Evolutionary conservation across 2,888 invertebrate species (phyloP).

Genomic region (Terebella lapidaria): DNA sequence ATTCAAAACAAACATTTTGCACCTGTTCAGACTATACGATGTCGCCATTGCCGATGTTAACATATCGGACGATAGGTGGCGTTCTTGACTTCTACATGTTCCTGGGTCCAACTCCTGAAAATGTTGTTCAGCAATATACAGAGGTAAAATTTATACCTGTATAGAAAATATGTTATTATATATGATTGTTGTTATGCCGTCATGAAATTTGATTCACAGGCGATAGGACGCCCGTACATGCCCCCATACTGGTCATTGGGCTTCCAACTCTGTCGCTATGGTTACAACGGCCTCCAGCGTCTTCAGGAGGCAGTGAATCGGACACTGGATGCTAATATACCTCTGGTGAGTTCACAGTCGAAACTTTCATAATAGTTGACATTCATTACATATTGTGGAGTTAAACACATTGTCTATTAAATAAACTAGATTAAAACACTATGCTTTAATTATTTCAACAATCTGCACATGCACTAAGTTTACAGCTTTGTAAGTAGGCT

Average conservation of each 20-base stretch:
- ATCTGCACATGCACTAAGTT: too few species aligned
- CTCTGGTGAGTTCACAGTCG: slow-evolving; percentile 37
- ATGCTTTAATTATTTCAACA: too few species aligned
- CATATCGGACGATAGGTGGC: slow-evolving; percentile 78
- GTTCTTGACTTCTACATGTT: slow-evolving; percentile 75
- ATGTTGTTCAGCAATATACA: slow-evolving; percentile 54
- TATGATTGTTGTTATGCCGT: background rate
- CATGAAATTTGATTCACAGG: slow-evolving; percentile 23
- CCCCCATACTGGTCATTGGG: slow-evolving; percentile 86
- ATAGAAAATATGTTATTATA: too few species aligned
- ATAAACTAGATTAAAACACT: too few species aligned
- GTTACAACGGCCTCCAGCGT: slow-evolving; percentile 42
- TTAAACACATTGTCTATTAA: too few species aligned
- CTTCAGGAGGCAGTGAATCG: slow-evolving; percentile 41
- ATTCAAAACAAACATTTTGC: too few species aligned
- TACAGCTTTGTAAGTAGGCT: too few species aligned
- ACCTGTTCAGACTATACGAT: slow-evolving; percentile 22
- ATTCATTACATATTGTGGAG: too few species aligned
- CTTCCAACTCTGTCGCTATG: slow-evolving; percentile 75
- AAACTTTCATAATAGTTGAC: too few species aligned
- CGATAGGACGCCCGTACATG: slow-evolving; percentile 70
- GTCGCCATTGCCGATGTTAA: slow-evolving; percentile 70
- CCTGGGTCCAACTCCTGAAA: slow-evolving; percentile 68
- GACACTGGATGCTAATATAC: slow-evolving; percentile 40
- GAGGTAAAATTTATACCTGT: too few species aligned